Conservation (phyloP, 1,140 invertebrate species). For the Panonychus citri region DNA sequence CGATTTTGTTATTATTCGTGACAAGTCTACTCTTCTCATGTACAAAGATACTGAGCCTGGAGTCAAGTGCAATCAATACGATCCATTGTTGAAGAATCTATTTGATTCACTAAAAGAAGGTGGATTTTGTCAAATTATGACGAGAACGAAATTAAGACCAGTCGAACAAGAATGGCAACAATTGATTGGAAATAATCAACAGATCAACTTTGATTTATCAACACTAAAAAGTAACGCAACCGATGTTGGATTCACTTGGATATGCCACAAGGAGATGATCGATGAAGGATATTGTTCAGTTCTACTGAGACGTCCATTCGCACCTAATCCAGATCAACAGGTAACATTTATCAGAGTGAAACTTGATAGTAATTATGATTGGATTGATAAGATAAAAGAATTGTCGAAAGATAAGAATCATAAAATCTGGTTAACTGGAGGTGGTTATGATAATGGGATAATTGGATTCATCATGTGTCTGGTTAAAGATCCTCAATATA, state of each 20-base stretch:
- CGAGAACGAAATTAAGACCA: too few relatives aligned
- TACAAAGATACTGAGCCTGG: too few relatives aligned
- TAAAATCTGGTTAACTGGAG: constrained; percentile 38
- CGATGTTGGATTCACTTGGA: background rate
- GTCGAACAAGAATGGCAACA: background rate
- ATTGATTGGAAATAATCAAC: background rate
- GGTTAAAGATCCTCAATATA: constrained; percentile 51
- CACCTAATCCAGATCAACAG: background rate
- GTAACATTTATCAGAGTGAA: constrained; percentile 20
- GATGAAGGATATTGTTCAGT: background rate
- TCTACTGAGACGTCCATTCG: background rate
- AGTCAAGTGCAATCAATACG: too few relatives aligned
- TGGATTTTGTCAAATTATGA: too few relatives aligned
- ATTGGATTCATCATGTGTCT: constrained; percentile 71
- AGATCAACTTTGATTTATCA: background rate
- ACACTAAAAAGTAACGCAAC: background rate
- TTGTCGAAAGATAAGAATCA: constrained; percentile 18
- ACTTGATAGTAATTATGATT: constrained; percentile 28
- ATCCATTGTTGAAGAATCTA: too few relatives aligned
- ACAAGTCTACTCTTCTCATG: too few relatives aligned
- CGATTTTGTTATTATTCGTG: too few relatives aligned
- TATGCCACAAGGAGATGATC: background rate
- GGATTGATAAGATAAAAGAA: constrained; percentile 39
- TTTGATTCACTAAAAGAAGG: too few relatives aligned
- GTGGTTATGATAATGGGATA: constrained; percentile 34